These are phyloP conservation scores for Cryptoprocta ferox DNA, from an alignment of 2,797 vertebrate genomes.

Conservation along the genomic window DNA sequence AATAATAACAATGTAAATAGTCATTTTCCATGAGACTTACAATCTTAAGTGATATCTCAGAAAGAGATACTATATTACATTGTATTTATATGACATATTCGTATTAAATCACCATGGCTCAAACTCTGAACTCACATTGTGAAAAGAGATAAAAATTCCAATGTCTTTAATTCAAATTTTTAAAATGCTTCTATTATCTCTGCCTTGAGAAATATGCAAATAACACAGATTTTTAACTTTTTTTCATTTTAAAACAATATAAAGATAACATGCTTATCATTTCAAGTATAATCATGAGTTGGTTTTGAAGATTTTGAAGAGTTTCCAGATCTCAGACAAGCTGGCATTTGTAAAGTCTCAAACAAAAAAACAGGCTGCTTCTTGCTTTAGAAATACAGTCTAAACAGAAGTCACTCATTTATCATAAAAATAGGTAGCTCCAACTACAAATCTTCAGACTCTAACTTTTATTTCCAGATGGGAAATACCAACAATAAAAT, in stretches of 20 bases:
- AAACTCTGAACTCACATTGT: not conserved
- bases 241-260: slow-evolving; percentile 49
- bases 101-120: not conserved
- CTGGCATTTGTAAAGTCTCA: not conserved
- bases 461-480: slow-evolving; percentile 53
- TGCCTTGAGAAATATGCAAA: slow-evolving; percentile 31
- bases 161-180: slow-evolving; percentile 38
- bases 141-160: slow-evolving; percentile 24
- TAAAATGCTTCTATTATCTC: slow-evolving; percentile 20
- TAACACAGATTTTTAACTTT: not conserved
- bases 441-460: slow-evolving; percentile 10
- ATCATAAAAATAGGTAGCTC: slow-evolving; percentile 17
- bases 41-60: not conserved
- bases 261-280: slow-evolving; percentile 31
- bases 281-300: not conserved
- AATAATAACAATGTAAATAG: not conserved
- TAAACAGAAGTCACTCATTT: not conserved
- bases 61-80: not conserved
- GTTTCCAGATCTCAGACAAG: slow-evolving; percentile 39
- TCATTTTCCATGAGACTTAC: not conserved
- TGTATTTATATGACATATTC: not conserved
- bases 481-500: slow-evolving; percentile 6
- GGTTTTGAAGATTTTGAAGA: not conserved
- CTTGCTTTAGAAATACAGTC: slow-evolving; percentile 4
- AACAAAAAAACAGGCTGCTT: not conserved